phyloP scores from a whole-genome alignment of 2,113 vertebrate genomes.

The Toxotes jaculatrix region DNA sequence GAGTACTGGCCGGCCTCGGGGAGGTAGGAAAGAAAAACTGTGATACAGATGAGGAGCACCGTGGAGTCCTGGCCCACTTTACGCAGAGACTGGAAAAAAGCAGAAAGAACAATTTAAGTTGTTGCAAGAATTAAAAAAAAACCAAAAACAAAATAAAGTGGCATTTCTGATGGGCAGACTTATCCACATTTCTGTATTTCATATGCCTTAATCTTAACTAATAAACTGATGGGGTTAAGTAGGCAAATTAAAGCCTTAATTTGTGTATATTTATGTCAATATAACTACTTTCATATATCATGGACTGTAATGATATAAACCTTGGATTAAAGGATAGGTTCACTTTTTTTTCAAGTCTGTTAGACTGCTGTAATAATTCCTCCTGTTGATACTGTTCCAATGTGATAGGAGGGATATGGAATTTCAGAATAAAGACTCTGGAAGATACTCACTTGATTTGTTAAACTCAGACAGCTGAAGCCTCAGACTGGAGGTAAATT shows the following conservation, averaged over 20 bases:
- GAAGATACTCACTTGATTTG: too few species aligned
- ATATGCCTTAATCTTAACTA: background rate
- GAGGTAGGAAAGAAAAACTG: slow-evolving; percentile 94
- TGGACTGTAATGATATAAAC: background rate
- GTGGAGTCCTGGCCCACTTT: slow-evolving; percentile 96
- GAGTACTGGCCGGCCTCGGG: slow-evolving; percentile 95
- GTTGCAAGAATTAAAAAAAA: background rate
- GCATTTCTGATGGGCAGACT: background rate
- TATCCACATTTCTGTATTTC: background rate
- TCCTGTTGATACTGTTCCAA: too few species aligned
- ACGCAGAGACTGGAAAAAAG: slow-evolving; percentile 85
- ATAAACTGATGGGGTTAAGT: background rate
- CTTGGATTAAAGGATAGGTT: background rate
- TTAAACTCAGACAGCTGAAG: too few species aligned
- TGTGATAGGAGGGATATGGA: too few species aligned
- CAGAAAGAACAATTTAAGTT: background rate
- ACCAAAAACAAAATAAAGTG: background rate
- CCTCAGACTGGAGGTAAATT: too few species aligned
- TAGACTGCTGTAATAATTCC: too few species aligned
- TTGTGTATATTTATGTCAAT: background rate
- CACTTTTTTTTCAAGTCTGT: too few species aligned
- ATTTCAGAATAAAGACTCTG: too few species aligned
- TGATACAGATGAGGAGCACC: slow-evolving; percentile 94
- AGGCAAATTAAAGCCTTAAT: background rate
- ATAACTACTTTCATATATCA: background rate